Evolutionary conservation across 1,140 invertebrate species (phyloP).

Genomic region (Heterodera carotae): DNA sequence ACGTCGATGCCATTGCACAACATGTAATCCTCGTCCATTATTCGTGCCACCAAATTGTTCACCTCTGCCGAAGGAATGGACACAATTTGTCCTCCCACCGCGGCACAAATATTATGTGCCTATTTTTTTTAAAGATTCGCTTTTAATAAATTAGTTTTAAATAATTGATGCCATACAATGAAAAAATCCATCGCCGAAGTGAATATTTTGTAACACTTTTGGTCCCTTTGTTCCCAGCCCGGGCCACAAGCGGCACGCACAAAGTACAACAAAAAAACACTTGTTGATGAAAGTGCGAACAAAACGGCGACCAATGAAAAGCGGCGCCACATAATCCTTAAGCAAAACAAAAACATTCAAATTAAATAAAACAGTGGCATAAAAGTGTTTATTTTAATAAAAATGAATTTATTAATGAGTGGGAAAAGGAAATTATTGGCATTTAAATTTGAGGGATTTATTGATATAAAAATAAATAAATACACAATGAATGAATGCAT

Average conservation of each 20-base stretch:
- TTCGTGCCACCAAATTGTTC: neutral
- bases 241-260: neutral
- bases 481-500: too few species aligned
- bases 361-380: too few species aligned
- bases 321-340: too few species aligned
- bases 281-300: too few species aligned
- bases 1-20: neutral
- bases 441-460: too few species aligned
- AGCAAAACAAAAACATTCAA: too few species aligned
- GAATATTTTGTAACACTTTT: neutral
- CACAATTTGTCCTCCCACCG: neutral
- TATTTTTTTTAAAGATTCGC: neutral
- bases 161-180: neutral
- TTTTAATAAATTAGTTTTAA: neutral
- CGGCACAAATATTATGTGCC: neutral
- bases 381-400: too few species aligned
- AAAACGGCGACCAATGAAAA: too few species aligned
- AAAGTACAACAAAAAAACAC: too few species aligned
- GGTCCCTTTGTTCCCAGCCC: neutral
- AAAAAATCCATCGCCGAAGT: neutral
- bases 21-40: neutral
- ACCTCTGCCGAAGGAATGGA: neutral
- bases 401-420: too few species aligned
- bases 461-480: too few species aligned
- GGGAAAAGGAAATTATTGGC: too few species aligned